Conservation (phyloP, 1,140 invertebrate genomes). For the Psilanteris sp. region DNA sequence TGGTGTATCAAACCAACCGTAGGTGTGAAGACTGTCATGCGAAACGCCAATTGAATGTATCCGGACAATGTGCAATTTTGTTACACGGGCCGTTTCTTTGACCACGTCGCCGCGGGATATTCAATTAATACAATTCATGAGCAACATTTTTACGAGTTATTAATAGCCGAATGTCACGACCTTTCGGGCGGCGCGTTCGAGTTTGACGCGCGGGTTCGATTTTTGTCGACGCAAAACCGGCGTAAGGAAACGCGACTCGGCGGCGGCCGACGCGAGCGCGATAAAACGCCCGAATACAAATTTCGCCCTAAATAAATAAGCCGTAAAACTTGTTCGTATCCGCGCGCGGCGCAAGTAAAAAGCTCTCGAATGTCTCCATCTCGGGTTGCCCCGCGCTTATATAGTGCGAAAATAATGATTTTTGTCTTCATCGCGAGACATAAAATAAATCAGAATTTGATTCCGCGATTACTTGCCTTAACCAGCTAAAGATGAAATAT, state of each 20-base stretch:
- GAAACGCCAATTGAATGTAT: slow-evolving; percentile 40
- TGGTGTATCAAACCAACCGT: slow-evolving; percentile 42
- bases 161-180: slow-evolving; percentile 22
- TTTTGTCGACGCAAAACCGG: too few species aligned
- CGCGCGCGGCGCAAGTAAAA: slow-evolving; percentile 2
- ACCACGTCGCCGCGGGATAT: slow-evolving; percentile 47
- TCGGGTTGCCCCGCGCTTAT: neutral
- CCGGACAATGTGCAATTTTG: slow-evolving; percentile 59
- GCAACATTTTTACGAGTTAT: slow-evolving; percentile 24
- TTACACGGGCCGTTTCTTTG: slow-evolving; percentile 36
- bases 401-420: slow-evolving; percentile 43
- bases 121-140: slow-evolving; percentile 53
- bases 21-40: slow-evolving; percentile 59
- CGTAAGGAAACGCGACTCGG: too few species aligned
- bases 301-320: slow-evolving; percentile 27
- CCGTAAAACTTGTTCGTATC: slow-evolving; percentile 13
- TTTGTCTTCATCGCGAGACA: slow-evolving; percentile 34
- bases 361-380: slow-evolving; percentile 17
- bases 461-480: slow-evolving; percentile 51
- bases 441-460: slow-evolving; percentile 60
- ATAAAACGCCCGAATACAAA: too few species aligned
- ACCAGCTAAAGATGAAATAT: slow-evolving; percentile 57
- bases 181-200: slow-evolving; percentile 13
- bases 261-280: too few species aligned
- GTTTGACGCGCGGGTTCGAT: neutral